Conservation (phyloP, 2,797 vertebrate genomes). For the Enteromius afrohamiltoni region DNA sequence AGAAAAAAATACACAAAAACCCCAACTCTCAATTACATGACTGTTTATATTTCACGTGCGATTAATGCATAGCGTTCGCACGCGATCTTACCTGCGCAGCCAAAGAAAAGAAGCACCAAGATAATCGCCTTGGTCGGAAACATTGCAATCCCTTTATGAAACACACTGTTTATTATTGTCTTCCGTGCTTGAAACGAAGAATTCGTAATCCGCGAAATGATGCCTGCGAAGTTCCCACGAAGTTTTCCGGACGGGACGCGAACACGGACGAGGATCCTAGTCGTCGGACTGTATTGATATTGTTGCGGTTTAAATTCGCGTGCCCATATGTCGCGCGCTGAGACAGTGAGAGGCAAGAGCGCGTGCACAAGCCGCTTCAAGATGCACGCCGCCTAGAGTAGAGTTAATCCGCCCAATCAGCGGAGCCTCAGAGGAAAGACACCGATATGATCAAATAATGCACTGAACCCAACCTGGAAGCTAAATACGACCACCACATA, state of each 20-base stretch:
- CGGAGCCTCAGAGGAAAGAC: constrained; percentile 21
- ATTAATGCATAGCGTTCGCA: neutral
- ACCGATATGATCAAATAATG: constrained; percentile 22
- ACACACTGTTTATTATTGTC: constrained; percentile 22
- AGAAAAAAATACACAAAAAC: neutral
- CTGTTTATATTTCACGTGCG: neutral
- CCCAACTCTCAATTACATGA: neutral
- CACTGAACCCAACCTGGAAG: constrained; percentile 4
- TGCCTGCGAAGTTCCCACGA: constrained; percentile 25
- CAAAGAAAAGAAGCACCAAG: constrained; percentile 52
- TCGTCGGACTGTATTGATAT: constrained; percentile 17
- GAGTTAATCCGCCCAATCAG: constrained; percentile 55
- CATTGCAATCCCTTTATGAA: constrained; percentile 50
- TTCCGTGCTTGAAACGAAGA: constrained; percentile 2
- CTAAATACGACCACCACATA: neutral
- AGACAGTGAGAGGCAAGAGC: constrained; percentile 23
- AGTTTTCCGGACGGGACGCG: constrained; percentile 3
- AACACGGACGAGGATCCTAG: neutral
- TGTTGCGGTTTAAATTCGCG: constrained; percentile 45
- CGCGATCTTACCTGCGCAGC: constrained; percentile 55
- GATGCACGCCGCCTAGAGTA: too few relatives aligned
- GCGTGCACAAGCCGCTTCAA: constrained; percentile 41
- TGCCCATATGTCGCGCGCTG: constrained; percentile 35
- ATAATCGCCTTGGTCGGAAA: constrained; percentile 51
- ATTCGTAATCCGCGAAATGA: constrained; percentile 32